Percentiles rank a stretch among this genome's conserved stretches.
These are phyloP conservation scores for Neosilurus mollespiculum DNA, from an alignment of 2,797 vertebrate genomes.

Conservation along the genomic window DNA sequence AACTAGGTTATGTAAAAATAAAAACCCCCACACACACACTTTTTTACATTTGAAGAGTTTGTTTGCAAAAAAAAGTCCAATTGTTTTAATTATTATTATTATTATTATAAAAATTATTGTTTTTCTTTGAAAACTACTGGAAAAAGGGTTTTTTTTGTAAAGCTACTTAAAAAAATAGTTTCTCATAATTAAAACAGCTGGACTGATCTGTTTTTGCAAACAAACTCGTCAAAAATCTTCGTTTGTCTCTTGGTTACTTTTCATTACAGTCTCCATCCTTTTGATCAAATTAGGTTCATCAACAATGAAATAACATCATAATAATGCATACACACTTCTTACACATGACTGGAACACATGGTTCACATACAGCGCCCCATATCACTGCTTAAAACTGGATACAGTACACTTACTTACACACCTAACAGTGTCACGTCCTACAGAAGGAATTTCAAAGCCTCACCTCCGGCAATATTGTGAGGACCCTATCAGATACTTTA, in stretches of 20 bases:
- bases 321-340: background rate
- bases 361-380: background rate
- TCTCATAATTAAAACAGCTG: too few species aligned
- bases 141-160: too few species aligned
- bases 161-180: too few species aligned
- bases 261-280: background rate
- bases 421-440: background rate
- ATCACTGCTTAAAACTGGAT: background rate
- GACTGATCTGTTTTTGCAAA: too few species aligned
- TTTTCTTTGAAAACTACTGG: too few species aligned
- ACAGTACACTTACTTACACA: background rate
- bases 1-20: background rate
- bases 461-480: background rate
- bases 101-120: too few species aligned
- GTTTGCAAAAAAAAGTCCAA: too few species aligned
- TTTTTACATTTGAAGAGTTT: background rate
- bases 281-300: background rate
- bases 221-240: background rate
- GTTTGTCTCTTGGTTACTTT: constrained; percentile 8
- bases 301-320: too few species aligned
- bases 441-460: background rate
- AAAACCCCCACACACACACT: background rate
- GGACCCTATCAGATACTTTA: background rate
- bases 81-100: too few species aligned
- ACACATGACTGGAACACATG: background rate